Base-by-base conservation (phyloP, 2,113 vertebrate genomes). In the Calyptommatus sinebrachiatus region DNA sequence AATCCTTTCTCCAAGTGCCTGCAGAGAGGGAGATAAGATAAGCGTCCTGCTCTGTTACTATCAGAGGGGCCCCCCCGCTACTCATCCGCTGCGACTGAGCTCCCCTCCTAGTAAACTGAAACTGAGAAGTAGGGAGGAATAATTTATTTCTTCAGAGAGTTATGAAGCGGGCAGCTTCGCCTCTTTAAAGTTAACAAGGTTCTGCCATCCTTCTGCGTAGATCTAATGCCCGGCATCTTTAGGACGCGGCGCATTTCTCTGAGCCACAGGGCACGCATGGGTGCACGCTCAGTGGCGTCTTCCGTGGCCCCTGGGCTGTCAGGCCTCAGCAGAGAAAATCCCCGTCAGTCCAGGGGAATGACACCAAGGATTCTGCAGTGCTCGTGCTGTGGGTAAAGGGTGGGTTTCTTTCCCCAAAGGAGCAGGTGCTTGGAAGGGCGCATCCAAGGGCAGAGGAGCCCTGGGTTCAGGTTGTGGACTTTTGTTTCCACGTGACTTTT, bases 11-110 rank as follows among this genome's bases (percentile, higher is more conserved):
- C 53, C 46, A 57, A 76, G 66, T 53, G 62, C 4, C 62, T 46
- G 53, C 57, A 76, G 62, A 81, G n/a, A 81, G 66, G 66, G 48
- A 76, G 79, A 76, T 81, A 81, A 81, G 79, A 70, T 81, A 76
- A 76, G 66, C 35, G 41, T 76, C 72, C 24, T 70, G 35, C 76
- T 81, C 35, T 69, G 16, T 50, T 62, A 66, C 79, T 76, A 76
- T 81, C 73, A 81, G 79, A 81, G 62, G 73, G 35, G 73, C 24
- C 65, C 72, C 24, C 65, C 72, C 46, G 65, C 46, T 31, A 77
- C 76, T 28, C n/a, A 80, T 73, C 71, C 41, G 26, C 72, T 75
- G 53, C 48, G 69, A 61, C 65, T 31, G 79, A 74, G 69, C 29
- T n/a, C 20, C 4, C 45, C 72, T 81, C 8, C 79, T 75, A 75